Base-by-base conservation (phyloP, 2,888 invertebrate genomes). In the Platypus cylindrus region DNA sequence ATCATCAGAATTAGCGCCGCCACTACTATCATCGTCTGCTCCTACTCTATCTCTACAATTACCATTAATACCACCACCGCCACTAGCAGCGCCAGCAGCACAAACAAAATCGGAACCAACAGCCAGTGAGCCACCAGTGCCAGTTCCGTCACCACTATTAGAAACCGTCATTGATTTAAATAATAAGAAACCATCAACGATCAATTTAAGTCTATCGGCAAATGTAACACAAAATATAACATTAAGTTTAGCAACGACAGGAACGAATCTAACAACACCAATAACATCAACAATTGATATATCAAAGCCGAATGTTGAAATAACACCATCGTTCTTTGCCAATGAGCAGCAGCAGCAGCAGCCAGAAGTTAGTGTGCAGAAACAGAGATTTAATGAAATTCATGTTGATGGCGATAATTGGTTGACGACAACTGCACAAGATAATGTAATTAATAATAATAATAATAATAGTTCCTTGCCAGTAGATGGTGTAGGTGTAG, bases 191-290 rank as follows among this genome's bases (percentile, higher is more conserved):
- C n/a, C n/a, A 20, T 38, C 42, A 12, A 15, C 41, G 11, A 40
- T 44, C n/a, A 46, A 45, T 27, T 32, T 46, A 5, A 41, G 43
- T 27, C 18, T 47, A 18, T 44, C 44, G 2, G 37, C 43, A 5
- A 45, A 43, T 17, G 44, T 43, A 13, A 38, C 44, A 3, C 35
- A 44, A 26, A 44, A 45, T 32, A 44, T 44, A 7, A 40, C 40
- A 5, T 31, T 43, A 7, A 46, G 40, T 28, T 33, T 45, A 13
- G 35, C 41, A 3, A 35, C 41, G 5, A 43, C 36, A 17, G 22
- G 28, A 14, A 30, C 38, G 7, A 44, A 35, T 17, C 30, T 44
- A 25, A 23, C 39, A 9, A 22, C 44, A 5, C 41, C 41, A 7
- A 28, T 37, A 5, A 32, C 35, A 3, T 28, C 42, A 3, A 36